Percentiles rank a stretch among this genome's conserved stretches.
phyloP scores from a whole-genome alignment of 2,797 vertebrate genomes.

The Myotis daubentonii region DNA sequence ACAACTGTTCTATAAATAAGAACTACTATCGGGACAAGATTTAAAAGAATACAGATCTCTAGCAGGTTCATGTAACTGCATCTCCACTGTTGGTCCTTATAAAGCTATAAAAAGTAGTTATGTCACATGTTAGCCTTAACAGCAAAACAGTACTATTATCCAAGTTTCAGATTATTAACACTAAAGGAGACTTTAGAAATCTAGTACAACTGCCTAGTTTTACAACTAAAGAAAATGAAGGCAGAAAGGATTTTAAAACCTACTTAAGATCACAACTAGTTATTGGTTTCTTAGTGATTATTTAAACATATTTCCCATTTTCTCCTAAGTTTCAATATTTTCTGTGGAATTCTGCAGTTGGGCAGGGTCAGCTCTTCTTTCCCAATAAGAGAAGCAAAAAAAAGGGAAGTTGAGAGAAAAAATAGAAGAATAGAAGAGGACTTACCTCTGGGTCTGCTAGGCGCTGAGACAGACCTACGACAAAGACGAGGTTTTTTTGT shows the following conservation, averaged over 20 bases:
- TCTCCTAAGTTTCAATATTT: conserved; percentile 56
- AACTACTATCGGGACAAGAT: neutral
- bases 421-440: conserved; percentile 34
- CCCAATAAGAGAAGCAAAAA: neutral
- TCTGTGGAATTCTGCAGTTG: neutral
- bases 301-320: conserved; percentile 38
- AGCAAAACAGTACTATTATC: neutral
- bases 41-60: neutral
- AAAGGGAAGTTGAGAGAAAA: conserved; percentile 20
- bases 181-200: neutral
- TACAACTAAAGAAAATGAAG: conserved; percentile 40
- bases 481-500: conserved; percentile 99
- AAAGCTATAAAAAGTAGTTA: neutral
- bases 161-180: neutral
- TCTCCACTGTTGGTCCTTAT: neutral
- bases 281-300: conserved; percentile 5
- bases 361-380: conserved; percentile 24
- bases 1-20: neutral
- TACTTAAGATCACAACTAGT: conserved; percentile 33
- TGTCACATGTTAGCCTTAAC: neutral
- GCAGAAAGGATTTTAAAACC: conserved; percentile 22
- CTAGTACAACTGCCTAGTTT: conserved; percentile 33
- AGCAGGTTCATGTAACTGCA: conserved; percentile 3
- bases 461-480: conserved; percentile 98
- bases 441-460: conserved; percentile 98